These are phyloP conservation scores for Trachemys scripta DNA, from an alignment of 2,113 vertebrate genomes.

Conservation along the genomic window DNA sequence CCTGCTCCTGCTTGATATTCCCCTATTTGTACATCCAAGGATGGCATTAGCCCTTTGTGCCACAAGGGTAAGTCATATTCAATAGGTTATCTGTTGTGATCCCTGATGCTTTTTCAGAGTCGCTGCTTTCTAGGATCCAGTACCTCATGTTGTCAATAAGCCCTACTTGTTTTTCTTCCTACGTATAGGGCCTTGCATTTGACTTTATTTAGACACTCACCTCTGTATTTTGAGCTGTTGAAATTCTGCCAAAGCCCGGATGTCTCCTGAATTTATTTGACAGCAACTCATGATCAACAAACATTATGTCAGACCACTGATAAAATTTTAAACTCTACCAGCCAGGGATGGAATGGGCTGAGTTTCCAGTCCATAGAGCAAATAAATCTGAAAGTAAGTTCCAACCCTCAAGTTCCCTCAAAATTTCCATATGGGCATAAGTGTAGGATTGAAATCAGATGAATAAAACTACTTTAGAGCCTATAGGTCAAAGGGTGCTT, in stretches of 20 bases:
- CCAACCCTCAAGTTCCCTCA: background rate
- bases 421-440: background rate
- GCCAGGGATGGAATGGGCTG: background rate
- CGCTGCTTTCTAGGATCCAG: background rate
- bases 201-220: background rate
- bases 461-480: background rate
- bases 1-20: background rate
- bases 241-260: background rate
- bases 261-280: background rate
- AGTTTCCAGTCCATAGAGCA: background rate
- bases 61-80: background rate
- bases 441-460: background rate
- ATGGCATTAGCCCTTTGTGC: background rate
- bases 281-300: background rate
- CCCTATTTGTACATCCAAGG: background rate
- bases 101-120: background rate
- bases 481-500: background rate
- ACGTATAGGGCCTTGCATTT: background rate
- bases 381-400: background rate
- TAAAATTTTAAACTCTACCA: background rate
- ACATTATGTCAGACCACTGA: background rate
- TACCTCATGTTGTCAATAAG: background rate
- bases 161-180: background rate
- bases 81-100: background rate
- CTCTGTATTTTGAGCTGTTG: background rate